phyloP scores from a whole-genome alignment of 2,113 vertebrate species.

The Lipophrys pholis region DNA sequence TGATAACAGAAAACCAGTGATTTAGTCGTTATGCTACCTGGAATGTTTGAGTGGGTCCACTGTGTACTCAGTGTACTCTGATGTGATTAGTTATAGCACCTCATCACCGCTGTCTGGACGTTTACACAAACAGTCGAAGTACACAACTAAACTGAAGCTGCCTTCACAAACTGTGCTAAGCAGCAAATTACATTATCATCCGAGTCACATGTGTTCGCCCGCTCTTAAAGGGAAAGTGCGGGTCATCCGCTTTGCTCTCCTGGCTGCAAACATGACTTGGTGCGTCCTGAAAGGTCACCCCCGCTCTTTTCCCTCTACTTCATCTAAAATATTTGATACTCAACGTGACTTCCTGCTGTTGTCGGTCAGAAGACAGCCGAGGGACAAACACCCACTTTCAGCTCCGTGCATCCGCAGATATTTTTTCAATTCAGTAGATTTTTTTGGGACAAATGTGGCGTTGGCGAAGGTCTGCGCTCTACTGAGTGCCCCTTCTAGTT shows the following conservation, averaged over 20 bases:
- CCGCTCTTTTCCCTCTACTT: neutral
- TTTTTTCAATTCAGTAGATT: too few relatives aligned
- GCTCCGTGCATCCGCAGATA: too few relatives aligned
- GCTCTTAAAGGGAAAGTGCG: neutral
- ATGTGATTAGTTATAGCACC: too few relatives aligned
- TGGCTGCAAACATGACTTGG: neutral
- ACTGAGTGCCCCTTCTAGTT: too few relatives aligned
- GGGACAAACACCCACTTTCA: too few relatives aligned
- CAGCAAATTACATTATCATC: neutral
- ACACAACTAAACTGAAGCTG: neutral
- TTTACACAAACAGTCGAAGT: neutral
- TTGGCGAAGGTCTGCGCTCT: too few relatives aligned
- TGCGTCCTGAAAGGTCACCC: neutral
- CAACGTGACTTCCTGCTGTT: neutral
- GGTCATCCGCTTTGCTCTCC: conserved; percentile 1
- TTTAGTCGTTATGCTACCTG: too few relatives aligned
- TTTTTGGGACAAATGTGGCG: too few relatives aligned
- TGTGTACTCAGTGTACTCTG: too few relatives aligned
- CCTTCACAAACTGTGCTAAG: neutral
- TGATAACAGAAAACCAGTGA: too few relatives aligned
- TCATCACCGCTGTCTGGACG: too few relatives aligned
- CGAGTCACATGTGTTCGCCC: neutral
- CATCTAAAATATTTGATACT: neutral
- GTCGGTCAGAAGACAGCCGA: neutral
- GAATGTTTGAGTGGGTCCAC: too few relatives aligned